Conservation (phyloP, 2,113 vertebrate species). For the Microcebus ravelobensis region DNA sequence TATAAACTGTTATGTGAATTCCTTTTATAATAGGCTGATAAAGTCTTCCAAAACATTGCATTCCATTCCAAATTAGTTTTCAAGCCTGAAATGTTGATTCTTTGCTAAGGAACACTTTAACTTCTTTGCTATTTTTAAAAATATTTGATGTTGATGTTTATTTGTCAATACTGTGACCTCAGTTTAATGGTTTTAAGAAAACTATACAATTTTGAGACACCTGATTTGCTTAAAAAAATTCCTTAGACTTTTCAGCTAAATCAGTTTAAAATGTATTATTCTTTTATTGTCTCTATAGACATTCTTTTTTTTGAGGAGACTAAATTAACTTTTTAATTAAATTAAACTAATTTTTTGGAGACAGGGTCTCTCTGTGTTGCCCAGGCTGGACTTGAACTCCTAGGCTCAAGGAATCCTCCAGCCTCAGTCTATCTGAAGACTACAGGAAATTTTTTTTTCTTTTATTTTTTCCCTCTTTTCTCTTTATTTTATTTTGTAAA, state of each 20-base stretch:
- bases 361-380: no score
- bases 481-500: no score
- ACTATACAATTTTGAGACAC: slow-evolving; percentile 4
- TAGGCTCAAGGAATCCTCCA: no score
- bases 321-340: no score
- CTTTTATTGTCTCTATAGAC: background rate
- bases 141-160: background rate
- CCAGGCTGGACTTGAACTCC: no score
- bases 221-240: slow-evolving; percentile 28
- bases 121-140: slow-evolving; percentile 24
- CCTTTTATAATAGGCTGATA: background rate
- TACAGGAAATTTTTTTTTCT: no score
- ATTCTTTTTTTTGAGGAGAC: background rate
- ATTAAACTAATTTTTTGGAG: no score
- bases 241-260: slow-evolving; percentile 25
- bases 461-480: no score
- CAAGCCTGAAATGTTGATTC: background rate
- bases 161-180: slow-evolving; percentile 29
- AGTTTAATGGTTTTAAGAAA: slow-evolving; percentile 68
- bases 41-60: background rate
- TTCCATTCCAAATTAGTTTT: background rate
- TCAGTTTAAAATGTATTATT: background rate
- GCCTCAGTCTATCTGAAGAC: no score
- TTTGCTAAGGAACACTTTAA: background rate
- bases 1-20: background rate